These are phyloP conservation scores for Tholera decimalis DNA, from an alignment of 2,888 invertebrate species.

Conservation along the genomic window DNA sequence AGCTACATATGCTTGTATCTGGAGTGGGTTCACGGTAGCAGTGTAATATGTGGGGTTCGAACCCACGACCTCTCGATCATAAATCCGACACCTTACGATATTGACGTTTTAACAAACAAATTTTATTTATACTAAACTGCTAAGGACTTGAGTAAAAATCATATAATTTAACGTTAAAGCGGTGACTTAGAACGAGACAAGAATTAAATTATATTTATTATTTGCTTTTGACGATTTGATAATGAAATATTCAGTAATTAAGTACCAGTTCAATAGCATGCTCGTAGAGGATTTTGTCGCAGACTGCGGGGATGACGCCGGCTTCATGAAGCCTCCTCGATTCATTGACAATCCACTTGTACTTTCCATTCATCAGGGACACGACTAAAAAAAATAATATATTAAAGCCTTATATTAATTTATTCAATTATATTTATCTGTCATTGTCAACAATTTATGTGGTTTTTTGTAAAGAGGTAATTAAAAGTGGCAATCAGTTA, in stretches of 20 bases:
- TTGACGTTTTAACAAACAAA: no score
- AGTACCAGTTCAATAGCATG: slow-evolving; percentile 99
- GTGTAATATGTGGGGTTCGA: no score
- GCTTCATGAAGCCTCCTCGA: slow-evolving; percentile 97
- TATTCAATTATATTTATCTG: no score
- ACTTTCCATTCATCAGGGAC: slow-evolving; percentile 97
- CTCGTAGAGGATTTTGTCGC: slow-evolving; percentile 99
- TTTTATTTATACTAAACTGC: no score
- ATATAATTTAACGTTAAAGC: not conserved
- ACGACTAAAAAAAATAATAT: slow-evolving; percentile 92
- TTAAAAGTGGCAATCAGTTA: no score
- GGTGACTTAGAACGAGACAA: not conserved
- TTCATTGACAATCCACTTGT: slow-evolving; percentile 96
- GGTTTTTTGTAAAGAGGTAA: no score
- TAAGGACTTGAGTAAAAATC: not conserved
- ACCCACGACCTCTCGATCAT: no score
- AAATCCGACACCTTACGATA: no score
- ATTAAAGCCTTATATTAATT: not conserved
- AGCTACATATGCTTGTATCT: no score
- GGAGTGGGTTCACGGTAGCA: no score
- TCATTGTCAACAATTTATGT: no score
- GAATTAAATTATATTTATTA: not conserved
- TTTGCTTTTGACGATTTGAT: not conserved
- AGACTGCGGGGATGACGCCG: slow-evolving; percentile 95
- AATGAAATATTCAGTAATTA: slow-evolving; percentile 7